Conservation (phyloP, 2,113 vertebrate species). For the Scytalopus superciliaris region DNA sequence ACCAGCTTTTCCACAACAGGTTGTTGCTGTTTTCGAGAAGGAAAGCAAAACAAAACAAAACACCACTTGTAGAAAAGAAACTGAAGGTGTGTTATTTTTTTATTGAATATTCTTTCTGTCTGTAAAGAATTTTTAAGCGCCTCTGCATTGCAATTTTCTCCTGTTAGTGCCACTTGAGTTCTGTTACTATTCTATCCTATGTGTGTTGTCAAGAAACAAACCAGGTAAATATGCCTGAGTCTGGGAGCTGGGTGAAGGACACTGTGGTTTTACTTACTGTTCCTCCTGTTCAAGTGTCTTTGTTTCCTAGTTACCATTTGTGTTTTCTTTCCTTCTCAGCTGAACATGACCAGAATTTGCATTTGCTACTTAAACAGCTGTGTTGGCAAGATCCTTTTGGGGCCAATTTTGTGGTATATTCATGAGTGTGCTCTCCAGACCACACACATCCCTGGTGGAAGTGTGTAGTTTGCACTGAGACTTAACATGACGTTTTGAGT, state of each 20-base stretch:
- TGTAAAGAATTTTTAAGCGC: background rate
- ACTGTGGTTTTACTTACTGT: background rate
- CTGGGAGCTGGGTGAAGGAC: background rate
- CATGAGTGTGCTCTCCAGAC: background rate
- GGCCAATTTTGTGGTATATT: background rate
- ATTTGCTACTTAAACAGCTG: background rate
- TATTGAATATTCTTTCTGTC: background rate
- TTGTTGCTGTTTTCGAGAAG: background rate
- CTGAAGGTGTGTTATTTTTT: background rate
- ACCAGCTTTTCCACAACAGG: background rate
- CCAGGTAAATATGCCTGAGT: background rate
- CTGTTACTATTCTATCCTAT: background rate
- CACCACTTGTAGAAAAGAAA: background rate
- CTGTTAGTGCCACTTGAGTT: background rate
- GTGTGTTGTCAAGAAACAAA: background rate
- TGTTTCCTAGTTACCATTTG: background rate
- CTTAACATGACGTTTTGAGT: background rate
- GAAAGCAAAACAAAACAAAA: background rate
- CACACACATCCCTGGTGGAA: background rate
- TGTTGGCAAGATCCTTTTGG: background rate
- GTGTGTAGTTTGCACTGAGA: background rate
- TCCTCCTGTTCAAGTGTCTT: background rate
- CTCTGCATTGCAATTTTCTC: background rate
- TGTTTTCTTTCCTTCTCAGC: background rate
- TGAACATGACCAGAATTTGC: slow-evolving; percentile 5